A percentile compares a stretch with the other conserved stretches of the same genome.
Evolutionary conservation across 2,888 invertebrate species (phyloP).

Genomic region (Cataglyphis rosenhaueri): DNA sequence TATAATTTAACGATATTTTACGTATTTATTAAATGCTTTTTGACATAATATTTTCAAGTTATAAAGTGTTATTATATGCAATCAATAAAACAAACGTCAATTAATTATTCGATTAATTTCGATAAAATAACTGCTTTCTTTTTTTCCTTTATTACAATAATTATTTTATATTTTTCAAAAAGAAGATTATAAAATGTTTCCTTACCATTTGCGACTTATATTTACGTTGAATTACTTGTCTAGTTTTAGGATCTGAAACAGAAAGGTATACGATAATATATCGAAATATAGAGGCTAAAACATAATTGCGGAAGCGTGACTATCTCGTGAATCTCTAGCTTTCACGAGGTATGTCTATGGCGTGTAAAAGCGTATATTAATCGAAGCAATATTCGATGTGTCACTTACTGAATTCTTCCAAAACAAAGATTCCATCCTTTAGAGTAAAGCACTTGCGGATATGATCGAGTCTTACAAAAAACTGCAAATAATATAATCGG

Average conservation of each 20-base stretch:
- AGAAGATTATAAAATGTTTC: constrained; percentile 69
- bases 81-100: constrained; percentile 9
- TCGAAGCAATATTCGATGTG: constrained; percentile 30
- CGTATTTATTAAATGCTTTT: background rate
- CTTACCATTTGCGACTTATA: constrained; percentile 99
- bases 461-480: constrained; percentile 99
- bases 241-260: constrained; percentile 97
- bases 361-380: constrained; percentile 38
- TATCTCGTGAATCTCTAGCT: constrained; percentile 4
- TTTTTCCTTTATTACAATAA: background rate
- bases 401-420: constrained; percentile 99
- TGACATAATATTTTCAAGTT: background rate
- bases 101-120: background rate
- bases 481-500: constrained; percentile 90
- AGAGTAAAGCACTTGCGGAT: constrained; percentile 99
- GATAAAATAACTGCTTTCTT: background rate
- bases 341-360: constrained; percentile 29
- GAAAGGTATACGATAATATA: constrained; percentile 57
- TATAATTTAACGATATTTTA: background rate
- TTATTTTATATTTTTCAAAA: background rate
- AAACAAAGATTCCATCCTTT: constrained; percentile 99
- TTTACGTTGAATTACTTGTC: constrained; percentile 97
- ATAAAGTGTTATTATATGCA: background rate
- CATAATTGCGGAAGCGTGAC: constrained; percentile 37
- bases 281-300: background rate